A percentile compares a stretch with the other conserved stretches of the same genome.
phyloP scores from a whole-genome alignment of 1,140 invertebrate genomes.

The Xylocopa sonorina region DNA sequence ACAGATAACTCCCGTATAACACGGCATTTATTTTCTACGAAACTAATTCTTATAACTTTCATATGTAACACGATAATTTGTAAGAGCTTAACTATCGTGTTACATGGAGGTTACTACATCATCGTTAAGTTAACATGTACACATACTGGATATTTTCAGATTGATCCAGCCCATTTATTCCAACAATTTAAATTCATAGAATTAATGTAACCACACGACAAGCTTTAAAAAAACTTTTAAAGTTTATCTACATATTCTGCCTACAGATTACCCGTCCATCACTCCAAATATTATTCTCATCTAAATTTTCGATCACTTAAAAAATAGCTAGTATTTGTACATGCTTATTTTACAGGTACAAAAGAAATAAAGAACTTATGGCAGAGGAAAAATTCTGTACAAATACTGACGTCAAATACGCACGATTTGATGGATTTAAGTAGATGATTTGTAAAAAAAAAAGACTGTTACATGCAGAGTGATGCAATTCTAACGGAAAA shows the following conservation, averaged over 20 bases:
- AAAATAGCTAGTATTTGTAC: slow-evolving; percentile 47
- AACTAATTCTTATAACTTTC: no score
- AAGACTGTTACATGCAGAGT: background rate
- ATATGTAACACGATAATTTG: no score
- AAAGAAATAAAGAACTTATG: slow-evolving; percentile 24
- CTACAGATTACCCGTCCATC: background rate
- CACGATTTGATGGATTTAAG: slow-evolving; percentile 23
- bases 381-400: slow-evolving; percentile 20
- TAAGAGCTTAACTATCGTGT: no score
- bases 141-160: slow-evolving; percentile 40
- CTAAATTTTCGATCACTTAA: background rate
- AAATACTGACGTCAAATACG: slow-evolving; percentile 10
- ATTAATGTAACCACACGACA: background rate
- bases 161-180: background rate
- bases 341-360: slow-evolving; percentile 45
- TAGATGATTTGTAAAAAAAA: slow-evolving; percentile 24
- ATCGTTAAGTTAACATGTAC: slow-evolving; percentile 36
- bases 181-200: background rate
- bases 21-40: no score
- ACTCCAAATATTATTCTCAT: background rate
- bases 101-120: no score
- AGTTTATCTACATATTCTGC: slow-evolving; percentile 1
- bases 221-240: background rate
- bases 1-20: no score
- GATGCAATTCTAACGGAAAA: background rate